Evolutionary conservation across 2,888 invertebrate species (phyloP).

Genomic region (Halictus ligatus): DNA sequence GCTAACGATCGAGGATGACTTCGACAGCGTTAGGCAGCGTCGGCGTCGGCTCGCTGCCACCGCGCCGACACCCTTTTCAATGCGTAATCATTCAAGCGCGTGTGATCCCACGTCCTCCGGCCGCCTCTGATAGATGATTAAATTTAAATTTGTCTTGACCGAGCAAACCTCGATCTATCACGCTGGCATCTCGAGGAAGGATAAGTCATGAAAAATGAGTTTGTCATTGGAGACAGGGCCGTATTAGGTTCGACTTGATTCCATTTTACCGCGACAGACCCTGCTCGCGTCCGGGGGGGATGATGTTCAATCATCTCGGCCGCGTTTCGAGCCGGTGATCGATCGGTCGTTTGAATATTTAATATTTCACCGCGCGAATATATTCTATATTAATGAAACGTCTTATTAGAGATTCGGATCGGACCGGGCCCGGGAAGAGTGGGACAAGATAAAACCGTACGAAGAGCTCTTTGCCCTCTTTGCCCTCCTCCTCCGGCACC

Average conservation of each 20-base stretch:
- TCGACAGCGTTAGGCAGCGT: slow-evolving; percentile 29
- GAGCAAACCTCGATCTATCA: slow-evolving; percentile 57
- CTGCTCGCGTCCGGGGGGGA: background rate
- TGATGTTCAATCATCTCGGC: slow-evolving; percentile 1
- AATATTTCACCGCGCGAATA: background rate
- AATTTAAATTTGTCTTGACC: slow-evolving; percentile 66
- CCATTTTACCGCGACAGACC: slow-evolving; percentile 20
- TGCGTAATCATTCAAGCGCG: slow-evolving; percentile 60
- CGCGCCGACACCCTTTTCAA: slow-evolving; percentile 48
- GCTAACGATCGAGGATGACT: slow-evolving; percentile 63
- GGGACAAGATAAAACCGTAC: background rate
- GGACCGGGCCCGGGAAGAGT: background rate
- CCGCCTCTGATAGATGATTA: slow-evolving; percentile 60
- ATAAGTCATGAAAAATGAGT: slow-evolving; percentile 59
- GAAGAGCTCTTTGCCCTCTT: background rate
- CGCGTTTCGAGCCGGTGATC: background rate
- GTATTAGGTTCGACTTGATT: slow-evolving; percentile 39
- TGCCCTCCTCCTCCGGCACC: background rate
- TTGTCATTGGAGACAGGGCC: slow-evolving; percentile 54
- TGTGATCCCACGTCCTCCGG: slow-evolving; percentile 37
- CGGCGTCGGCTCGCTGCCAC: slow-evolving; percentile 9
- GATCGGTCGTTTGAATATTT: slow-evolving; percentile 17
- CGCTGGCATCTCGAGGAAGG: slow-evolving; percentile 28
- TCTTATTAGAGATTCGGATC: background rate
- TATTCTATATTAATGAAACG: background rate